Conservation (phyloP, 2,888 invertebrate genomes). For the Drosophila paranaensis region DNA sequence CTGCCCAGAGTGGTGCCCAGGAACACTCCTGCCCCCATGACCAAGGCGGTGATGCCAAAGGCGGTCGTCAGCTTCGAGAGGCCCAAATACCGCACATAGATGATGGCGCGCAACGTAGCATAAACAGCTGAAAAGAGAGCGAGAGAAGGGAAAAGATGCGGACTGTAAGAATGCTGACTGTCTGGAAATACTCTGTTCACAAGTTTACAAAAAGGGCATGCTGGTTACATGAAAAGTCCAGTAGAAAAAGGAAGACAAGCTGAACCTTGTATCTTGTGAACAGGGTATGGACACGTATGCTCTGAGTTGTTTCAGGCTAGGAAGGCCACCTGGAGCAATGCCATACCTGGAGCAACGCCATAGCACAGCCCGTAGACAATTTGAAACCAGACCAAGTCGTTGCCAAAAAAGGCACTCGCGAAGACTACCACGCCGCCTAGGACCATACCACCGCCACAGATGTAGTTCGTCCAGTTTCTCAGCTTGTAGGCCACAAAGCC, state of each 20-base stretch:
- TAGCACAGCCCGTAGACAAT: constrained; percentile 72
- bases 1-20: constrained; percentile 86
- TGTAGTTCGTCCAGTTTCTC: constrained; percentile 56
- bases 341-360: constrained; percentile 77
- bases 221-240: not conserved
- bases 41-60: constrained; percentile 90
- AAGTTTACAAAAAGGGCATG: not conserved
- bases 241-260: not conserved
- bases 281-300: not conserved
- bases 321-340: not conserved
- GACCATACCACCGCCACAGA: constrained; percentile 75
- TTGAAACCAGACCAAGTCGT: constrained; percentile 73
- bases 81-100: constrained; percentile 91
- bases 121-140: constrained; percentile 87
- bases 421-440: constrained; percentile 87
- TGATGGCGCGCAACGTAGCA: constrained; percentile 90
- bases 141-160: not conserved
- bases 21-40: constrained; percentile 90
- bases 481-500: constrained; percentile 76
- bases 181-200: constrained; percentile 6
- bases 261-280: not conserved
- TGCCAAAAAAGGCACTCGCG: constrained; percentile 87
- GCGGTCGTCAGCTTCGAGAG: constrained; percentile 92
- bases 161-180: not conserved
- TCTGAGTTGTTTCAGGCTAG: not conserved